Conservation (phyloP, 2,888 invertebrate genomes). For the Drosophila recens region DNA sequence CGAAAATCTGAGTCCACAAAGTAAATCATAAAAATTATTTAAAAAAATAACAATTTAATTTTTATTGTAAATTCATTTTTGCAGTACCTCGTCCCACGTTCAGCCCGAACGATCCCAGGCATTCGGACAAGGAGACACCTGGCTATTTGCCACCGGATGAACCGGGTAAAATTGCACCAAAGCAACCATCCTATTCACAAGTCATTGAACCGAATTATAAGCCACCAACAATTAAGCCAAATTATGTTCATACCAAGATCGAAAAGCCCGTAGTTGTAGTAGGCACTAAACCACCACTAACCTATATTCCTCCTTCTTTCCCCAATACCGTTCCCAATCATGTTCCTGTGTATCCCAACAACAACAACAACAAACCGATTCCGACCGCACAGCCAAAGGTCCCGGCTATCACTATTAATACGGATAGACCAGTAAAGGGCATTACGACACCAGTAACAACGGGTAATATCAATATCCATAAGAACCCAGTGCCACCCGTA, state of each 20-base stretch:
- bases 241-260: constrained; percentile 75
- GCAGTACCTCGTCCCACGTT: constrained; percentile 56
- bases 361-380: constrained; percentile 53
- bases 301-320: constrained; percentile 82
- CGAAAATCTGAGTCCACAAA: constrained; percentile 28
- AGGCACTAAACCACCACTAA: constrained; percentile 73
- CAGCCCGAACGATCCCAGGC: constrained; percentile 70
- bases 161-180: constrained; percentile 85
- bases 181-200: constrained; percentile 72
- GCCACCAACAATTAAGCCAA: constrained; percentile 71
- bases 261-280: constrained; percentile 47
- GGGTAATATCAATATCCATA: constrained; percentile 80
- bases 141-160: constrained; percentile 86
- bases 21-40: constrained; percentile 10
- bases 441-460: constrained; percentile 67
- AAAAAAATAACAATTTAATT: too few species aligned
- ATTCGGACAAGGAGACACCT: constrained; percentile 79
- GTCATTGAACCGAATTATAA: constrained; percentile 65
- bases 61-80: not conserved
- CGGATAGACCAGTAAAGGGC: constrained; percentile 67
- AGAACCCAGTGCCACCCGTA: constrained; percentile 46
- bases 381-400: constrained; percentile 66
- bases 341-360: constrained; percentile 72
- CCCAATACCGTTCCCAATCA: constrained; percentile 68
- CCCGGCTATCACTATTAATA: constrained; percentile 81